These are phyloP conservation scores for Pseudanteris insignis DNA, from an alignment of 2,888 invertebrate species.

Conservation along the genomic window DNA sequence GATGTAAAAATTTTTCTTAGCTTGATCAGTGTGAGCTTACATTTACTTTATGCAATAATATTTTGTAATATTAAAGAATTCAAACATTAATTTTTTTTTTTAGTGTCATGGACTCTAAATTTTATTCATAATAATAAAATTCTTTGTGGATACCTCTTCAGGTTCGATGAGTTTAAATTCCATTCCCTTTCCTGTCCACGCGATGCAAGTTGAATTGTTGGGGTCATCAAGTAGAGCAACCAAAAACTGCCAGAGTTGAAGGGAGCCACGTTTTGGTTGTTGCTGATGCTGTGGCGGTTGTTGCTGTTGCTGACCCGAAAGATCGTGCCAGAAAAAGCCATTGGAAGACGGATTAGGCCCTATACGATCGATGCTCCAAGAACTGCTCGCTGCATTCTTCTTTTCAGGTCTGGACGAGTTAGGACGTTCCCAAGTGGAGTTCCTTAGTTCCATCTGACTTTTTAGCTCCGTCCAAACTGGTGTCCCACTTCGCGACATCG, in stretches of 20 bases:
- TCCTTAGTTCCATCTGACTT: conserved; percentile 52
- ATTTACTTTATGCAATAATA: no score
- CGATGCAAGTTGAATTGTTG: conserved; percentile 81
- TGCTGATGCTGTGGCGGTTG: conserved; percentile 67
- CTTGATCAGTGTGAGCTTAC: no score
- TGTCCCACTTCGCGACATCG: conserved; percentile 51
- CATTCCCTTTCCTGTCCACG: conserved; percentile 94
- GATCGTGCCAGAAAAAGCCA: conserved; percentile 57
- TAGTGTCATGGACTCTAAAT: no score
- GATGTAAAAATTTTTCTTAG: no score
- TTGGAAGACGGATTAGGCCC: conserved; percentile 54
- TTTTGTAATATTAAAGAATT: no score
- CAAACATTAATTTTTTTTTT: no score
- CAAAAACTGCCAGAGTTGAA: conserved; percentile 95
- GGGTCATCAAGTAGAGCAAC: conserved; percentile 82
- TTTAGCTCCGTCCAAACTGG: conserved; percentile 61
- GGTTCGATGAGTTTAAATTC: conserved; percentile 97
- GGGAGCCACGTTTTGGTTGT: conserved; percentile 79
- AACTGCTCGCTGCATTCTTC: conserved; percentile 52
- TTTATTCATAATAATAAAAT: conserved; percentile 4
- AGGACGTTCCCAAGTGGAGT: conserved; percentile 59
- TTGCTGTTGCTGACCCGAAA: conserved; percentile 49
- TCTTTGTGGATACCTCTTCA: conserved; percentile 79
- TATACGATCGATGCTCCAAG: conserved; percentile 56
- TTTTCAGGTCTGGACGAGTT: conserved; percentile 51